Conservation (phyloP, 2,888 invertebrate genomes). For the Danaus chrysippus region DNA sequence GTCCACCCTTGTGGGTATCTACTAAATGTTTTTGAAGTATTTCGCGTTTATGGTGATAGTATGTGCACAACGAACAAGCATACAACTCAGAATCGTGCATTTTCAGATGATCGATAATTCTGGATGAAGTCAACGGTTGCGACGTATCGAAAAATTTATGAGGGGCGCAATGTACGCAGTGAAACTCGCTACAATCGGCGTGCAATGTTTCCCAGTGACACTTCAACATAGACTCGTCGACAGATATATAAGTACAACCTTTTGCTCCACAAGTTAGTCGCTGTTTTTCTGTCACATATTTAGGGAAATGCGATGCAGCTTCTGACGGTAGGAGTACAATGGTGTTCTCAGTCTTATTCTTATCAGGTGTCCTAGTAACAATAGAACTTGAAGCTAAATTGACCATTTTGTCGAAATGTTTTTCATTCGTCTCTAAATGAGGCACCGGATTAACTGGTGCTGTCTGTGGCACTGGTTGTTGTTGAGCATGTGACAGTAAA, state of each 20-base stretch:
- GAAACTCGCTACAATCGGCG: slow-evolving; percentile 77
- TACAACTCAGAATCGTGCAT: slow-evolving; percentile 86
- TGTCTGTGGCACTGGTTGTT: slow-evolving; percentile 81
- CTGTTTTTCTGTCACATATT: slow-evolving; percentile 72
- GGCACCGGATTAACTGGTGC: slow-evolving; percentile 91
- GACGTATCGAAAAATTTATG: slow-evolving; percentile 71
- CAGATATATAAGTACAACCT: slow-evolving; percentile 84
- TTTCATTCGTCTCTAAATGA: slow-evolving; percentile 86
- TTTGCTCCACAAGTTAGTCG: slow-evolving; percentile 86
- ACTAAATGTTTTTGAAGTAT: slow-evolving; percentile 83
- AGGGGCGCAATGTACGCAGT: slow-evolving; percentile 86
- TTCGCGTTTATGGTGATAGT: slow-evolving; percentile 81
- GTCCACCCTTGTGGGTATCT: slow-evolving; percentile 79
- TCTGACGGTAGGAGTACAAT: slow-evolving; percentile 41
- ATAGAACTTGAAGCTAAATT: slow-evolving; percentile 87
- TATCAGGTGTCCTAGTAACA: slow-evolving; percentile 41
- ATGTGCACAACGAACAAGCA: slow-evolving; percentile 84
- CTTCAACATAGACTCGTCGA: slow-evolving; percentile 84
- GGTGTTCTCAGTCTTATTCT: slow-evolving; percentile 31
- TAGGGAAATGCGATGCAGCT: slow-evolving; percentile 55
- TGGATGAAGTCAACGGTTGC: slow-evolving; percentile 74
- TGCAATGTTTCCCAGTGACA: slow-evolving; percentile 87
- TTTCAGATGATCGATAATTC: slow-evolving; percentile 84
- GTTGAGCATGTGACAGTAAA: slow-evolving; percentile 82
- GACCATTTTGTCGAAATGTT: slow-evolving; percentile 91